Percentiles rank a stretch among this genome's conserved stretches.
Conservation (phyloP, 1,140 invertebrate genomes). For the Idris sp. region DNA sequence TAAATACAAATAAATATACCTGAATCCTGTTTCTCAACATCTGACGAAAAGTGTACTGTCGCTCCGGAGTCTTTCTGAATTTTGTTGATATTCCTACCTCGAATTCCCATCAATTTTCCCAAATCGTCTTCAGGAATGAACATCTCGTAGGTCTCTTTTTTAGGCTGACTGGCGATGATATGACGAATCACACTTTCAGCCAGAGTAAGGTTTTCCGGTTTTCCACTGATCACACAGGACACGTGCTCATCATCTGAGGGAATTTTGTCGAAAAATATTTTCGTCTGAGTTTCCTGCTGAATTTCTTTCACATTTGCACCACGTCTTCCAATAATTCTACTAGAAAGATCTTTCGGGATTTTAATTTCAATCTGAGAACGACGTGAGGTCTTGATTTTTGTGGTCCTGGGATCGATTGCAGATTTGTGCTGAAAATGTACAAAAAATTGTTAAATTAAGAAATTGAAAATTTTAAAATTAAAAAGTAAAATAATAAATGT, state of each 20-base stretch:
- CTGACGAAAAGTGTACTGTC: constrained; percentile 79
- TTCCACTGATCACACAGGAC: constrained; percentile 84
- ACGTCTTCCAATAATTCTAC: constrained; percentile 81
- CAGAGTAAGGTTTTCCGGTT: constrained; percentile 80
- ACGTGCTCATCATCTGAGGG: constrained; percentile 68
- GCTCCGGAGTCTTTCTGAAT: constrained; percentile 83
- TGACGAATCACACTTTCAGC: constrained; percentile 86
- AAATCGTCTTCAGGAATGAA: constrained; percentile 82
- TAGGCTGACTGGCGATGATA: constrained; percentile 83
- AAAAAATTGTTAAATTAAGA: not conserved
- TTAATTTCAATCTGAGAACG: constrained; percentile 72
- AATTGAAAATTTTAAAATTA: not conserved
- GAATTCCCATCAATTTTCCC: constrained; percentile 84
- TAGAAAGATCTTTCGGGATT: constrained; percentile 77
- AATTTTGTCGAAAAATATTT: constrained; percentile 82
- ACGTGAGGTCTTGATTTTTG: constrained; percentile 58
- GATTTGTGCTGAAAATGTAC: constrained; percentile 1
- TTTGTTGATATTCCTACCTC: constrained; percentile 84
- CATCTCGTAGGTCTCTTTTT: constrained; percentile 82
- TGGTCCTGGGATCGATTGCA: constrained; percentile 29
- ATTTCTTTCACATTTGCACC: constrained; percentile 85
- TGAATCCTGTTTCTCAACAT: not conserved
- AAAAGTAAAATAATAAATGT: not conserved
- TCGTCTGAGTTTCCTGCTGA: constrained; percentile 83
- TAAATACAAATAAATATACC: constrained; percentile 4